Conservation (phyloP, 2,888 invertebrate species). For the Heliothis peltigera region DNA sequence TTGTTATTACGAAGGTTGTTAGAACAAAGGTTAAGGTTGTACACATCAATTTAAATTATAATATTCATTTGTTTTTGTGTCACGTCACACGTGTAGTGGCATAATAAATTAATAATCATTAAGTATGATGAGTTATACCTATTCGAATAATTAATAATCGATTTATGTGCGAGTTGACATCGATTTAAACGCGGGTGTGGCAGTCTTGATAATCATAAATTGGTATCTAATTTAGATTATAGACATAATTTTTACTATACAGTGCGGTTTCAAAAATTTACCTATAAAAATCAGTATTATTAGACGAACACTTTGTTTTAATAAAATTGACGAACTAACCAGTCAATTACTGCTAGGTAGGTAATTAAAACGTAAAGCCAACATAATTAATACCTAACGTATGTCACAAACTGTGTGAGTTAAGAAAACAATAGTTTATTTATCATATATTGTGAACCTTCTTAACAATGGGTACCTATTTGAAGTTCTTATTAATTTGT, state of each 20-base stretch:
- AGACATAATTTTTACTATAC: slow-evolving; percentile 10
- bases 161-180: slow-evolving; percentile 31
- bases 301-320: too few relatives aligned
- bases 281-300: too few relatives aligned
- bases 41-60: slow-evolving; percentile 35
- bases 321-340: too few relatives aligned
- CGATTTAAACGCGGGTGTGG: slow-evolving; percentile 31
- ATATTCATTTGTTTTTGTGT: slow-evolving; percentile 29
- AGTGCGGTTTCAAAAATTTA: too few relatives aligned
- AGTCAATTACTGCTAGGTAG: slow-evolving; percentile 14
- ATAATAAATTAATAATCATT: slow-evolving; percentile 15
- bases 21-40: slow-evolving; percentile 36
- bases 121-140: slow-evolving; percentile 14
- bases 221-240: too few relatives aligned
- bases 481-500: background rate
- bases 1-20: slow-evolving; percentile 4
- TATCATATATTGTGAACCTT: slow-evolving; percentile 13
- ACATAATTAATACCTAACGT: slow-evolving; percentile 8
- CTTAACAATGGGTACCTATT: slow-evolving; percentile 26
- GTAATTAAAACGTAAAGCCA: slow-evolving; percentile 13
- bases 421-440: slow-evolving; percentile 26
- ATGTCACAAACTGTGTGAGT: slow-evolving; percentile 11
- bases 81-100: background rate
- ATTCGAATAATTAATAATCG: slow-evolving; percentile 27
- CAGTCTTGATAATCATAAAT: slow-evolving; percentile 22